These are phyloP conservation scores for Gavia stellata DNA, from an alignment of 2,113 vertebrate genomes.

Conservation along the genomic window DNA sequence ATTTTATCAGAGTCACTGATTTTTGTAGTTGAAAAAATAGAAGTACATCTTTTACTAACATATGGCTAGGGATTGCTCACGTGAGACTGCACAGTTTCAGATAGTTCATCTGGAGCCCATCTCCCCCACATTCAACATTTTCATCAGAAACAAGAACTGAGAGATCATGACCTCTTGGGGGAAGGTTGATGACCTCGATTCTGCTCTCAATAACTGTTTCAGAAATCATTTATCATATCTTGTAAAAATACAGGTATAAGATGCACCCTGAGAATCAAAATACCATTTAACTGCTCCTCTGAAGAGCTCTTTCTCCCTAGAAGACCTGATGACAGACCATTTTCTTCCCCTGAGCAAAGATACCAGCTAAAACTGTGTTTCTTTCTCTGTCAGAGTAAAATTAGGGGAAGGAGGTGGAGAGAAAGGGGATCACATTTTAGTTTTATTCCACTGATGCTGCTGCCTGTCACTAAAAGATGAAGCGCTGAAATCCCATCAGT, in stretches of 20 bases:
- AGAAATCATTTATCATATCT: not conserved
- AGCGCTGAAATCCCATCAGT: conserved; percentile 64
- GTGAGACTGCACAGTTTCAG: not conserved
- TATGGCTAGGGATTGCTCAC: not conserved
- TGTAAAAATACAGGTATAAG: not conserved
- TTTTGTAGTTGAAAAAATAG: not conserved
- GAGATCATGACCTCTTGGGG: not conserved
- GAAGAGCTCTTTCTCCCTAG: conserved; percentile 18
- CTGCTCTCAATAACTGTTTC: not conserved
- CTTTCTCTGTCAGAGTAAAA: conserved; percentile 45
- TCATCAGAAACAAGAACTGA: conserved; percentile 2
- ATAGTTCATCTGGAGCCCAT: not conserved
- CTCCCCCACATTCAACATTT: not conserved
- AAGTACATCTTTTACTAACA: not conserved
- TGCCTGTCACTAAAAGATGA: conserved; percentile 64
- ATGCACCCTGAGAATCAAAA: conserved; percentile 31
- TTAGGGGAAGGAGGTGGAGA: conserved; percentile 58
- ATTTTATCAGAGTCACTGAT: not conserved
- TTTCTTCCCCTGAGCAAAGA: conserved; percentile 15
- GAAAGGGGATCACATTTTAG: conserved; percentile 56
- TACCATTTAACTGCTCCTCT: not conserved
- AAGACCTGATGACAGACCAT: conserved; percentile 25
- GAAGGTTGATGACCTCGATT: conserved; percentile 4
- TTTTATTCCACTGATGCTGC: conserved; percentile 60
- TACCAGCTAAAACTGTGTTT: conserved; percentile 34